Conservation (phyloP, 2,797 vertebrate species). For the Notolepis coatsorum region DNA sequence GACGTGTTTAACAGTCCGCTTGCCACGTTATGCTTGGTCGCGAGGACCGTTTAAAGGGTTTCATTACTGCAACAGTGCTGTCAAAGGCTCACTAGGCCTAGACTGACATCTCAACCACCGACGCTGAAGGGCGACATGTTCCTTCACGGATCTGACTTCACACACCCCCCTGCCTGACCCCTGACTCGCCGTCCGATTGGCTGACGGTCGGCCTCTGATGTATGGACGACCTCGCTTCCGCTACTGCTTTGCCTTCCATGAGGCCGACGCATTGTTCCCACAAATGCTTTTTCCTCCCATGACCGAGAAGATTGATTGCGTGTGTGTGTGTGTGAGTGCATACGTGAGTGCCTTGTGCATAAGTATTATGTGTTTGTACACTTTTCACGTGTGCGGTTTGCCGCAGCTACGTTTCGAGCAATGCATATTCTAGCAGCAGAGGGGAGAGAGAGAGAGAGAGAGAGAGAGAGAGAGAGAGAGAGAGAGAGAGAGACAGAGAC, state of each 20-base stretch:
- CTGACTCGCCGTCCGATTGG: no score
- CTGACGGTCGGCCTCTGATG: constrained; percentile 63
- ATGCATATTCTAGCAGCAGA: constrained; percentile 46
- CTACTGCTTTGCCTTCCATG: constrained; percentile 21
- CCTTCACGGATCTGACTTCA: constrained; percentile 40
- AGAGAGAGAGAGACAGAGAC: constrained; percentile 42
- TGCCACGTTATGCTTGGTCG: not conserved
- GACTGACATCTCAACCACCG: constrained; percentile 22
- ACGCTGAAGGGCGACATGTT: constrained; percentile 50
- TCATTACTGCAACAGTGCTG: constrained; percentile 5
- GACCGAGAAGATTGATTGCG: constrained; percentile 53
- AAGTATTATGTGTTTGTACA: not conserved
- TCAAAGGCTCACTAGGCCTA: constrained; percentile 18
- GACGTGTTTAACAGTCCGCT: not conserved
- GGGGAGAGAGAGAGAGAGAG: constrained; percentile 51
- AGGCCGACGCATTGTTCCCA: constrained; percentile 48
- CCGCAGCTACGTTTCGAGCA: constrained; percentile 27
- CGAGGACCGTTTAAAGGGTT: constrained; percentile 14
- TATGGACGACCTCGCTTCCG: constrained; percentile 41
- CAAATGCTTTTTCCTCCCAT: constrained; percentile 38
- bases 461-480: constrained; percentile 10
- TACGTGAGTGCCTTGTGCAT: not conserved
- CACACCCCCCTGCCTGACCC: constrained; percentile 41
- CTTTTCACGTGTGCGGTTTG: no score
- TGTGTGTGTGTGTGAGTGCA: constrained; percentile 10